Conservation (phyloP, 2,113 vertebrate genomes). For the Columba janthina region DNA sequence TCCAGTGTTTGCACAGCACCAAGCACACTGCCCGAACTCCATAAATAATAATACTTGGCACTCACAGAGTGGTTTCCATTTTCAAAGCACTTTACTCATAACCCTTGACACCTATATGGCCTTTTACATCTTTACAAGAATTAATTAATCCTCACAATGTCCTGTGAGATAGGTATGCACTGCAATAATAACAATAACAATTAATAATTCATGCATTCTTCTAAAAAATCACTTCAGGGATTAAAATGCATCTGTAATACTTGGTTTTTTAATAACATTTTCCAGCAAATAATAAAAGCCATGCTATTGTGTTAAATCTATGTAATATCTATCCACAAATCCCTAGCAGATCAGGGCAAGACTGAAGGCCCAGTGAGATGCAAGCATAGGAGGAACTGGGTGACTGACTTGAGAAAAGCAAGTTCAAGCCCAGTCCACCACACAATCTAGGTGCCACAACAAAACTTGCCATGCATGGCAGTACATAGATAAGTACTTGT, state of each 20-base stretch:
- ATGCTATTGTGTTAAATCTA: conserved; percentile 50
- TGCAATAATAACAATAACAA: conserved; percentile 56
- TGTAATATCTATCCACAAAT: conserved; percentile 2
- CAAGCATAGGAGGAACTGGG: background rate
- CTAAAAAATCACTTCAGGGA: conserved; percentile 66
- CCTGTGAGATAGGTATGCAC: conserved; percentile 52
- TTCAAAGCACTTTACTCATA: conserved; percentile 65
- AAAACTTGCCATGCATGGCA: background rate
- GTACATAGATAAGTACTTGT: background rate
- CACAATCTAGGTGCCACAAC: background rate
- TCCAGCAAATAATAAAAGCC: conserved; percentile 61
- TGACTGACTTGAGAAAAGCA: background rate
- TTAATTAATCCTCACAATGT: conserved; percentile 66
- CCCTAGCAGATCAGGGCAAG: background rate
- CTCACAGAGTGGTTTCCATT: conserved; percentile 55
- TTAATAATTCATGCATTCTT: conserved; percentile 64
- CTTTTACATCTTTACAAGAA: conserved; percentile 68
- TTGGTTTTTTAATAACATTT: conserved; percentile 63
- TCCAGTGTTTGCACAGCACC: conserved; percentile 55
- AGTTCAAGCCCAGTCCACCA: background rate
- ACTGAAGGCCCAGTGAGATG: background rate
- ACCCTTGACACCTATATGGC: conserved; percentile 60
- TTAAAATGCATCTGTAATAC: conserved; percentile 59
- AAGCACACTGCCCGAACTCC: background rate
- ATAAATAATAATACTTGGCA: conserved; percentile 66